phyloP scores from a whole-genome alignment of 2,888 invertebrate genomes.

The Pheosia tremula region DNA sequence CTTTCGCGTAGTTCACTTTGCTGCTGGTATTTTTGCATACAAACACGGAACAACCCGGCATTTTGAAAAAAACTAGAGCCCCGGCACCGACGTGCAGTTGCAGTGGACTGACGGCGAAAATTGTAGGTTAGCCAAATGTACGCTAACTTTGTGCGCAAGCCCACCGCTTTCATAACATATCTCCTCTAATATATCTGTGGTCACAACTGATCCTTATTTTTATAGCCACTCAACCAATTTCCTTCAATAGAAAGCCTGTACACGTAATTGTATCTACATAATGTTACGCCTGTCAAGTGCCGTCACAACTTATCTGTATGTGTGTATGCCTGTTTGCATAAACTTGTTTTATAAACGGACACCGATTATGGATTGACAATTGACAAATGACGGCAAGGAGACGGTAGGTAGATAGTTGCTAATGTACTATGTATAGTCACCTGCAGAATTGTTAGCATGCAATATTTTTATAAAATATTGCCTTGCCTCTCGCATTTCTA shows the following conservation, averaged over 20 bases:
- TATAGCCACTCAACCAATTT: neutral
- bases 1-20: too few relatives aligned
- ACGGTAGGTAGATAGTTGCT: conserved; percentile 22
- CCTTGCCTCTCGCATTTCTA: too few relatives aligned
- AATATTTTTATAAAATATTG: neutral
- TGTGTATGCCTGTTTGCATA: conserved; percentile 22
- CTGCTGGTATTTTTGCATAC: too few relatives aligned
- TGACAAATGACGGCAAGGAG: conserved; percentile 11
- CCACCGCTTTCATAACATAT: too few relatives aligned
- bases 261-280: neutral
- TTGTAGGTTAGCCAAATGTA: too few relatives aligned
- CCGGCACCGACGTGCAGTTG: too few relatives aligned
- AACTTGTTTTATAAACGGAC: conserved; percentile 25
- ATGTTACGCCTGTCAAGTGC: conserved; percentile 8
- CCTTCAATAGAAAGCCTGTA: neutral
- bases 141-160: too few relatives aligned
- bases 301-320: conserved; percentile 24
- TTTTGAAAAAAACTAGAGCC: too few relatives aligned
- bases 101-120: too few relatives aligned
- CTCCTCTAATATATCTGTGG: too few relatives aligned
- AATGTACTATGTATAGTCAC: conserved; percentile 23
- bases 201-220: too few relatives aligned
- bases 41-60: too few relatives aligned
- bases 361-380: conserved; percentile 28
- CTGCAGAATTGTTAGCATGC: conserved; percentile 13